A percentile compares a stretch with the other conserved stretches of the same genome.
phyloP scores from a whole-genome alignment of 1,140 invertebrate species.

The Drosophila repletoides region DNA sequence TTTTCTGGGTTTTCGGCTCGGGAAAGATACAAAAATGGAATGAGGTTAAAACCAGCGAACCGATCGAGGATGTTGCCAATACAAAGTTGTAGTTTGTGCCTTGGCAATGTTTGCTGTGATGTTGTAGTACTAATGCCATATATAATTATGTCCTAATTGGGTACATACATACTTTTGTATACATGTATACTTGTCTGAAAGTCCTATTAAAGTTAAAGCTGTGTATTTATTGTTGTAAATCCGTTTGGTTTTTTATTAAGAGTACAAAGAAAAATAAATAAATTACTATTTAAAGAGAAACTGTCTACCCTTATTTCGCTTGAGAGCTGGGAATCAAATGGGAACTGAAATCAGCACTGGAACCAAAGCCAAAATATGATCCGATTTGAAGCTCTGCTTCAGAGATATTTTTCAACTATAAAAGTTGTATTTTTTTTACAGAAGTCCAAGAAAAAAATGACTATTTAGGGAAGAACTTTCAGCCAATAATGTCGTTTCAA shows the following conservation, averaged over 20 bases:
- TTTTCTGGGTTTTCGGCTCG: conserved; percentile 88
- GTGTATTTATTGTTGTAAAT: conserved; percentile 64
- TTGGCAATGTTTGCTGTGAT: conserved; percentile 56
- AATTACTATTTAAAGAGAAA: background rate
- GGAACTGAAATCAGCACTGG: too few species aligned
- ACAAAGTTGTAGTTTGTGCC: conserved; percentile 76
- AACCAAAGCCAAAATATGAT: too few species aligned
- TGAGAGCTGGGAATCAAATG: too few species aligned
- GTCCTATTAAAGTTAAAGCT: conserved; percentile 72
- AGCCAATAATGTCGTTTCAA: too few species aligned
- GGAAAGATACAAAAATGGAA: conserved; percentile 88
- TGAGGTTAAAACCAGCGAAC: conserved; percentile 69
- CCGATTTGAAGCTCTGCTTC: too few species aligned
- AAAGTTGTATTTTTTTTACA: too few species aligned
- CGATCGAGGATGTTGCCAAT: conserved; percentile 69
- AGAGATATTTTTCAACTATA: too few species aligned
- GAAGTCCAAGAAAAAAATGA: too few species aligned
- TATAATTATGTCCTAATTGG: conserved; percentile 36
- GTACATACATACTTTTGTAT: conserved; percentile 38
- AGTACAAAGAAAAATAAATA: background rate
- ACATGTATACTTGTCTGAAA: conserved; percentile 25
- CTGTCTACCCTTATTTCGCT: background rate
- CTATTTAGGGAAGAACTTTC: too few species aligned
- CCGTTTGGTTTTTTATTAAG: conserved; percentile 1
- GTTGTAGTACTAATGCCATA: conserved; percentile 67